These are phyloP conservation scores for Eilema griseolum DNA, from an alignment of 2,888 invertebrate genomes.

Conservation along the genomic window DNA sequence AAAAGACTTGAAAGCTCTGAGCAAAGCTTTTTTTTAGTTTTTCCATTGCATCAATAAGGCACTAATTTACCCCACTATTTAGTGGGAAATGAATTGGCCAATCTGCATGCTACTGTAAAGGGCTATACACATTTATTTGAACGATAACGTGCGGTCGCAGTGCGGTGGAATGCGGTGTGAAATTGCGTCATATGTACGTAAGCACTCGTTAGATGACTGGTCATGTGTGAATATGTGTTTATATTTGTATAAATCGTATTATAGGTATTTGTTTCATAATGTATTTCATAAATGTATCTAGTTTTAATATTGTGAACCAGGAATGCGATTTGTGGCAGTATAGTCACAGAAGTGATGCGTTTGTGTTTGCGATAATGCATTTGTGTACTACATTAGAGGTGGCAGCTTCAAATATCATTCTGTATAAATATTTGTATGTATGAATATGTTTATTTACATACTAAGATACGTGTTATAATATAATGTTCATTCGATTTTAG, in stretches of 20 bases:
- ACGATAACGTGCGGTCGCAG: constrained; percentile 33
- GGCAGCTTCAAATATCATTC: background rate
- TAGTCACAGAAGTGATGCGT: no score
- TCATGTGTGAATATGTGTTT: constrained; percentile 39
- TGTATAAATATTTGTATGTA: no score
- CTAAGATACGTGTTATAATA: background rate
- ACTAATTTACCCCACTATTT: constrained; percentile 53
- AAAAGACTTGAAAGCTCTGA: constrained; percentile 21
- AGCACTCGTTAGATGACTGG: constrained; percentile 45
- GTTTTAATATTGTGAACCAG: background rate
- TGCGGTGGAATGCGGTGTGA: constrained; percentile 46
- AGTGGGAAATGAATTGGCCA: constrained; percentile 58
- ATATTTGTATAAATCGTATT: no score
- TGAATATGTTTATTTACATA: background rate
- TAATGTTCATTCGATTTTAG: background rate
- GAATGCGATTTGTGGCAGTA: no score
- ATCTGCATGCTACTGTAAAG: constrained; percentile 47
- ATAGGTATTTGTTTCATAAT: constrained; percentile 25
- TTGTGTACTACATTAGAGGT: no score
- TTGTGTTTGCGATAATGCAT: no score
- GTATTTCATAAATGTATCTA: background rate
- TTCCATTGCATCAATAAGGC: constrained; percentile 33
- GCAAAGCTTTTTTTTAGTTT: constrained; percentile 32
- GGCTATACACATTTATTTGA: constrained; percentile 39
- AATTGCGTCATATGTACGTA: constrained; percentile 46